Conservation (phyloP, 2,113 vertebrate genomes). For the Pelusios castaneus region DNA sequence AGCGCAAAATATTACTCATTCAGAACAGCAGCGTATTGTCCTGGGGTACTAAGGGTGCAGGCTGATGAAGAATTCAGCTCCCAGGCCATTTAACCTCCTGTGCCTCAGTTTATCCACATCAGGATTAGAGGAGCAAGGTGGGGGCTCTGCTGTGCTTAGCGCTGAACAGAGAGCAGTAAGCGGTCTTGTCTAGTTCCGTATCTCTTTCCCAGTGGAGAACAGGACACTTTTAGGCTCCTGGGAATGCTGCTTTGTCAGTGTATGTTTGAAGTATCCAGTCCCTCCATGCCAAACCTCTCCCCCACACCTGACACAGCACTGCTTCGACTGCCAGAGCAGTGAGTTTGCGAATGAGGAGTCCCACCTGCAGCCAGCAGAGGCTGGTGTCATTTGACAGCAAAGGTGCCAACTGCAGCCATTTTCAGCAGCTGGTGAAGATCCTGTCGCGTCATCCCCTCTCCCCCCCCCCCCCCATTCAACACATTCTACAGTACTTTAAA, state of each 20-base stretch:
- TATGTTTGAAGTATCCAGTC: background rate
- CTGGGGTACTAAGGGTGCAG: background rate
- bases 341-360: background rate
- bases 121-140: background rate
- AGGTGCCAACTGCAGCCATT: background rate
- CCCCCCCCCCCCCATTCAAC: background rate
- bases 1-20: background rate
- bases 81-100: background rate
- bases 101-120: background rate
- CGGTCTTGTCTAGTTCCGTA: background rate
- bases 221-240: background rate
- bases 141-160: background rate
- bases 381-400: background rate
- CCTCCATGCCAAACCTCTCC: background rate
- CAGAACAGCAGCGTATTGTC: fast-evolving
- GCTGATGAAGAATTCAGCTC: too few species aligned
- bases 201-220: background rate
- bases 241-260: background rate
- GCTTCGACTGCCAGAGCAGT: background rate
- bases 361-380: background rate
- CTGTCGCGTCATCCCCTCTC: too few species aligned
- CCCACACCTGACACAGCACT: background rate
- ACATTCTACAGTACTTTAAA: background rate
- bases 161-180: background rate
- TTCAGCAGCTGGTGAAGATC: background rate